Evolutionary conservation across 2,888 invertebrate genomes (phyloP), one percentile per base, ranked within the genome.

Genomic region (Ischnus inquisitorius): DNA sequence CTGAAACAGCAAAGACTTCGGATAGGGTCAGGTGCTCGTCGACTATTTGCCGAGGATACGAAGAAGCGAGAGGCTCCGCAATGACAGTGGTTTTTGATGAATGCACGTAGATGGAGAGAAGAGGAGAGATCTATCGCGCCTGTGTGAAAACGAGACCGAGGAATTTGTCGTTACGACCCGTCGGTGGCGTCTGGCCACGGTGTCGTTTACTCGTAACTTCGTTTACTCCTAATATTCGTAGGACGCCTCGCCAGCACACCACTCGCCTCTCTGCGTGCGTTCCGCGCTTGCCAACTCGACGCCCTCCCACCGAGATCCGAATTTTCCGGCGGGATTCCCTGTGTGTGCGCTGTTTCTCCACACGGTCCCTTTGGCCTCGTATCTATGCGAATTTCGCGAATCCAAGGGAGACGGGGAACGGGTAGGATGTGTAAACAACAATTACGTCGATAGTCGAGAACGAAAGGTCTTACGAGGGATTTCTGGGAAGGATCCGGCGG

Each of bases 201-300:
- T 60, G 75, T 57, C 54, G n/a, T 83, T 69, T 72, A 14, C 83
- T 83, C 85, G 86, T 81, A 86, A 86, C 79, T 86, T 86, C 69
- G 80, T 86, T 86, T 80, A 69, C 62, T 69, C 75, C 80, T 81
- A 83, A 85, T 83, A 82, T 79, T 82, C 68, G 65, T 57, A 34
- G 65, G 69, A 46, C 54, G 46, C 51, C 19, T 34, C 10, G 54
- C 8, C 3, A n/a, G 25, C n/a, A 12, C 39, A 60, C n/a, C 71
- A 39, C 22, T 10, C 39, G 25, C 22, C 19, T 22, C 14, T 22
- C 10, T 25, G 22, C 22, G 22, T 5, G 34, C 8, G 34, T 34
- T 34, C 19, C 39, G 10, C 25, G 71, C 22, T 71, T 41, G 71
- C 41, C 41, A 71, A 16, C 72, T 12, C 16, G 22, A 16, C 34